Conservation (phyloP, 2,797 vertebrate genomes). For the Sebastiscus albofasciatus region DNA sequence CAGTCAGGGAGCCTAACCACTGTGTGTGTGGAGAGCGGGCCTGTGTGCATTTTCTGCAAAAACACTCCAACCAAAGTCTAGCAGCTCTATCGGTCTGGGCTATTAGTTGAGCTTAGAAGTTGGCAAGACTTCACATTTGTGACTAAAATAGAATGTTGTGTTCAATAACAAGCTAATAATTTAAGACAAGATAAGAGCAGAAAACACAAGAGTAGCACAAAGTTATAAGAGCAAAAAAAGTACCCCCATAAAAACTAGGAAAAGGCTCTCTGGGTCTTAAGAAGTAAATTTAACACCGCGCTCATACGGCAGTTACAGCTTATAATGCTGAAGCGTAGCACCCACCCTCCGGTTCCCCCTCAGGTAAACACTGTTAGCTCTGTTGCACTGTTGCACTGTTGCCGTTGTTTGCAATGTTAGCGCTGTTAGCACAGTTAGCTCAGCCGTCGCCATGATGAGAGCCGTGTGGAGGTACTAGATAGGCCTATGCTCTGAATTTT, state of each 20-base stretch:
- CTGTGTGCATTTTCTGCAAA: not conserved
- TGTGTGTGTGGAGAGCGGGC: slow-evolving; percentile 48
- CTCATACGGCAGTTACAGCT: fast-evolving
- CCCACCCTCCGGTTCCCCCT: too few relatives aligned
- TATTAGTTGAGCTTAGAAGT: slow-evolving; percentile 3
- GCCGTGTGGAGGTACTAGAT: too few relatives aligned
- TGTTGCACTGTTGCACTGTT: too few relatives aligned
- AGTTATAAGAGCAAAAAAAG: not conserved
- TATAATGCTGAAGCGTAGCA: too few relatives aligned
- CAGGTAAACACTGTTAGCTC: too few relatives aligned
- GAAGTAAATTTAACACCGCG: not conserved
- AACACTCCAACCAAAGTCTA: slow-evolving; percentile 8
- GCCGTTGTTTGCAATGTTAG: too few relatives aligned
- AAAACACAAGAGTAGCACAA: not conserved
- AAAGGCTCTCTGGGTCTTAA: not conserved
- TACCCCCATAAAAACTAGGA: not conserved
- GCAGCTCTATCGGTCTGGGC: slow-evolving; percentile 5
- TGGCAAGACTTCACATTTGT: slow-evolving; percentile 3
- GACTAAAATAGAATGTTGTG: not conserved
- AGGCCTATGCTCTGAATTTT: too few relatives aligned
- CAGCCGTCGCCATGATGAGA: too few relatives aligned
- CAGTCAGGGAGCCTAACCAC: slow-evolving; percentile 68
- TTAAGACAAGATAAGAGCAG: not conserved
- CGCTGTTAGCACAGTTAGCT: too few relatives aligned
- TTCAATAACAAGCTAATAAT: not conserved